Percentiles rank a stretch among this genome's conserved stretches.
phyloP scores from a whole-genome alignment of 2,797 vertebrate genomes.

The Catamblyrhynchus diadema region DNA sequence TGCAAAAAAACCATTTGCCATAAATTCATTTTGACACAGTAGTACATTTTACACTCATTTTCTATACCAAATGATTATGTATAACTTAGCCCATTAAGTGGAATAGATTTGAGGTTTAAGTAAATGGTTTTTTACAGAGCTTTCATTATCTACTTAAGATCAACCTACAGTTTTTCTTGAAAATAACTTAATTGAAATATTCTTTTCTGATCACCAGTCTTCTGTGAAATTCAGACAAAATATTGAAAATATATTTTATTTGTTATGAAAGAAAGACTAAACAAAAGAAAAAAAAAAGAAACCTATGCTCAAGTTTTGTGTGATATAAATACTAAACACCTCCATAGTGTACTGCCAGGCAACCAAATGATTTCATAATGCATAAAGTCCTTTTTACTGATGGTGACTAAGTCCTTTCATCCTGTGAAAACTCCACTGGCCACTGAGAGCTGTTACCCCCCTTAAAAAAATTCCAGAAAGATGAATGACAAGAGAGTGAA shows the following conservation, averaged over 20 bases:
- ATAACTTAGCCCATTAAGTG: not conserved
- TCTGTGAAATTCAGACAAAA: not conserved
- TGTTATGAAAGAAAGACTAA: not conserved
- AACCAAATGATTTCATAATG: not conserved
- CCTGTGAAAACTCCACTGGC: not conserved
- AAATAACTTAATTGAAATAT: not conserved
- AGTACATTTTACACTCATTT: not conserved
- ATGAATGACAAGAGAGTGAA: slow-evolving; percentile 2
- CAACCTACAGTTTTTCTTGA: not conserved
- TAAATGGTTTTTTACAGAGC: not conserved
- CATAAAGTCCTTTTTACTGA: not conserved
- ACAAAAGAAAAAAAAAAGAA: not conserved
- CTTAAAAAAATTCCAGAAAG: not conserved
- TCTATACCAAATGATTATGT: not conserved
- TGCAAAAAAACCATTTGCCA: not conserved
- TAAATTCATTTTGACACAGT: not conserved
- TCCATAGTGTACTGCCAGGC: not conserved
- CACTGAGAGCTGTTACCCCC: not conserved
- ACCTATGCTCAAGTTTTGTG: not conserved
- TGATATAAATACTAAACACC: not conserved
- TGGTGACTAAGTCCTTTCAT: not conserved
- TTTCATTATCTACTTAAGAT: not conserved
- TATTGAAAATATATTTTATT: not conserved
- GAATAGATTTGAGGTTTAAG: not conserved
- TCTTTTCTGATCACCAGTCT: not conserved